Evolutionary conservation across 1,140 invertebrate species (phyloP).

Genomic region (Leptestheria dahalacensis): DNA sequence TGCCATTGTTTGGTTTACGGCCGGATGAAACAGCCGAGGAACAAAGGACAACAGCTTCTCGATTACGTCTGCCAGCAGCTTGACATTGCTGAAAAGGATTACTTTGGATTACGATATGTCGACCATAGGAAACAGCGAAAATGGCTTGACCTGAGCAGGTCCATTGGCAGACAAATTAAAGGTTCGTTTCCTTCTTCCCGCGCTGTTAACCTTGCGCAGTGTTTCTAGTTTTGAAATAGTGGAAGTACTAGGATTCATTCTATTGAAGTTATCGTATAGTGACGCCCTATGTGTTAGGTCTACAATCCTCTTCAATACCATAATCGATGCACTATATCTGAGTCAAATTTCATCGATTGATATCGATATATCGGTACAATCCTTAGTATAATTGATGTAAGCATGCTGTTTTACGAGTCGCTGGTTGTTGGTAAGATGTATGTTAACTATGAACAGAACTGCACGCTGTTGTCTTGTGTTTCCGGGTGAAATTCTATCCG

Average conservation of each 20-base stretch:
- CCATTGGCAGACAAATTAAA: conserved; percentile 6
- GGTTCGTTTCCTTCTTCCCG: too few relatives aligned
- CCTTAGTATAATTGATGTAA: background rate
- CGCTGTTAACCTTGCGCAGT: too few relatives aligned
- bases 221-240: too few relatives aligned
- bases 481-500: conserved; percentile 88
- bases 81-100: conserved; percentile 89
- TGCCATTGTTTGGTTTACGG: too few relatives aligned
- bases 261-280: too few relatives aligned
- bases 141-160: conserved; percentile 7
- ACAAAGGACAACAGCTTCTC: conserved; percentile 81
- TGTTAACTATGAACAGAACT: conserved; percentile 42
- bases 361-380: background rate
- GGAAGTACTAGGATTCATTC: too few relatives aligned
- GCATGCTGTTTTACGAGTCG: background rate
- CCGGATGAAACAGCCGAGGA: conserved; percentile 67
- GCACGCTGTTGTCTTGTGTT: conserved; percentile 73
- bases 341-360: too few relatives aligned
- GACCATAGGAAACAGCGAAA: conserved; percentile 79
- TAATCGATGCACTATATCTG: too few relatives aligned
- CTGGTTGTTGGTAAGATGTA: conserved; percentile 22
- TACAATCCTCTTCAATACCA: too few relatives aligned
- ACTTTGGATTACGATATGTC: conserved; percentile 90
- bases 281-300: too few relatives aligned
- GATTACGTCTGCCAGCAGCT: conserved; percentile 86